These are phyloP conservation scores for Pseudoatta argentina DNA, from an alignment of 1,140 invertebrate genomes.

Conservation along the genomic window DNA sequence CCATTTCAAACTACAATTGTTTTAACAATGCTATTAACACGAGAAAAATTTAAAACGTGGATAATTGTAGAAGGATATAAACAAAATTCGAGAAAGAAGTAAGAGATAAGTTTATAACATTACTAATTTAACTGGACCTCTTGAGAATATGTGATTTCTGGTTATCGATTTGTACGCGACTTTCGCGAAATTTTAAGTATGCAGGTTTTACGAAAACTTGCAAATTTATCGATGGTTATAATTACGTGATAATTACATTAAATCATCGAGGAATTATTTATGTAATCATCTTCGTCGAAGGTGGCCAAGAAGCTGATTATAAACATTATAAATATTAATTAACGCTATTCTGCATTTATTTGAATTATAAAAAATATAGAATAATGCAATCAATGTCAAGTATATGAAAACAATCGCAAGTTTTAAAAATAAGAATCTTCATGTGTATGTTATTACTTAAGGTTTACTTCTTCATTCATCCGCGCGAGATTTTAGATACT, in stretches of 20 bases:
- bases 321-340: not conserved
- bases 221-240: slow-evolving; percentile 3
- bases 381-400: not conserved
- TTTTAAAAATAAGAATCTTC: not conserved
- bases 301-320: too few relatives aligned
- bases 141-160: not conserved
- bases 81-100: not conserved
- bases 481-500: not conserved
- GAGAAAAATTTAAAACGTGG: not conserved
- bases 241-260: slow-evolving; percentile 30
- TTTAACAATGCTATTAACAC: not conserved
- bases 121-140: not conserved
- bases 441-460: not conserved
- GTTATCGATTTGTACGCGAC: not conserved
- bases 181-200: not conserved
- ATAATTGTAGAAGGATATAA: not conserved
- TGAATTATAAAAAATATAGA: not conserved
- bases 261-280: slow-evolving; percentile 22
- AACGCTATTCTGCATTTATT: not conserved
- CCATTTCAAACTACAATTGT: not conserved
- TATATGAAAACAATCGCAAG: not conserved
- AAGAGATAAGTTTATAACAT: not conserved
- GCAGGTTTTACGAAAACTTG: slow-evolving; percentile 20
- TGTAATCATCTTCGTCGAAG: not conserved
- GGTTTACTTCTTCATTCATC: not conserved